Evolutionary conservation across 2,113 vertebrate species (phyloP), one percentile per base, ranked within the genome.

Genomic region (Archocentrus centrarchus): DNA sequence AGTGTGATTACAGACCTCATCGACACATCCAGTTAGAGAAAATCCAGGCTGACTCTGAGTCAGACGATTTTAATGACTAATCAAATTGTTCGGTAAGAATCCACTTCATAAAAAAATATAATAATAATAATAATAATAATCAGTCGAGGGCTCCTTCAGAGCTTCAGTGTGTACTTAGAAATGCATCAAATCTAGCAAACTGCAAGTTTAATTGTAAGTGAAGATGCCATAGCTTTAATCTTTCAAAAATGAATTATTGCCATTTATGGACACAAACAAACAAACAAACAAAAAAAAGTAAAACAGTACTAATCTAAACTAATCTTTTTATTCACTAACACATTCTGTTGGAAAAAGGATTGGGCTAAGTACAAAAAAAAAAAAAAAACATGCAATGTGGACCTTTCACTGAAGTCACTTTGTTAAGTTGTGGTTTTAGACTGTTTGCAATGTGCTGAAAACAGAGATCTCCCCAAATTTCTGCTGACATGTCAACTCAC

Each of bases 401-500:
- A 59, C 32, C 20, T 44, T 22, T 53, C 39, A 24, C 62, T 62
- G 24, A 57, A 75, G 58, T 63, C 47, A 27, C 50, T 80, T 81
- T 85, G 53, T 47, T 4, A n/a, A 32, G 17, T 35, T n/a, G 14
- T 73, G 60, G 41, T 83, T 75, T 88, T 61, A 81, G 75, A 87
- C 79, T 79, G 55, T 87, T 59, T 55, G 32, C 13, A 24, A 82
- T 47, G 68, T 87, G 75, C 90, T 82, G 81, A 88, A 92, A 93
- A 84, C 61, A 68, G 64, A 87, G 66, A 81, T 91, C 84, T 90
- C 60, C n/a, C 77, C 66, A 93, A 93, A 94, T 85, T 78, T 81
- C 58, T 83, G 88, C 83, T 89, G 93, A 93, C 93, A 70, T 79
- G 59, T 70, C 90, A 89, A 91, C 82, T 88, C 22, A 10, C 64